A percentile compares a stretch with the other conserved stretches of the same genome.
Conservation (phyloP, 2,888 invertebrate species). For the Drosophila imparisetae region DNA sequence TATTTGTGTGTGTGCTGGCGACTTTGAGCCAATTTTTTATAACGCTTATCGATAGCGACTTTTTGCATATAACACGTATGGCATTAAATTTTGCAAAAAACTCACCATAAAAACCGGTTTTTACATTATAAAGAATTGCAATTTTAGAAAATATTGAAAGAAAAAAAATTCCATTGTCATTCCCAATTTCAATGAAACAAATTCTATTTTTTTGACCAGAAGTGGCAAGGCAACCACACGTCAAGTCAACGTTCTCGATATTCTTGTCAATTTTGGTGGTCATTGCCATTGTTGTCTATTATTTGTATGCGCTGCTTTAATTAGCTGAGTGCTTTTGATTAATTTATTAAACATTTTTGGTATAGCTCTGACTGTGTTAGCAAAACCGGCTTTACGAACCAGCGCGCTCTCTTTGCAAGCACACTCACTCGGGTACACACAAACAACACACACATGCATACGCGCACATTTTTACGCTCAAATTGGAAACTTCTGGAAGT, state of each 20-base stretch:
- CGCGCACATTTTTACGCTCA: constrained; percentile 42
- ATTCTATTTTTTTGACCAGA: not conserved
- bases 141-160: constrained; percentile 7
- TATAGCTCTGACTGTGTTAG: constrained; percentile 37
- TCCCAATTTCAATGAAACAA: constrained; percentile 18
- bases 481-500: constrained; percentile 67
- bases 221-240: not conserved
- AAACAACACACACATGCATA: constrained; percentile 4
- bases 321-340: constrained; percentile 49
- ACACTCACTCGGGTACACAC: constrained; percentile 16
- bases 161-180: constrained; percentile 7
- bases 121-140: constrained; percentile 24
- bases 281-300: constrained; percentile 29
- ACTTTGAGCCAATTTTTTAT: constrained; percentile 35
- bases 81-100: constrained; percentile 32
- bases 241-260: constrained; percentile 3
- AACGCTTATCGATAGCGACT: constrained; percentile 61
- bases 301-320: constrained; percentile 15
- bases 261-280: constrained; percentile 17
- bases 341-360: constrained; percentile 56
- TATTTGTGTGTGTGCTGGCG: constrained; percentile 1
- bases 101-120: constrained; percentile 41
- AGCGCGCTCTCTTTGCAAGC: constrained; percentile 14
- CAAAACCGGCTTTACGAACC: constrained; percentile 63
- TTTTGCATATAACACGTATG: constrained; percentile 49